phyloP scores from a whole-genome alignment of 2,888 invertebrate species.

The Harpagoxenus sublaevis region DNA sequence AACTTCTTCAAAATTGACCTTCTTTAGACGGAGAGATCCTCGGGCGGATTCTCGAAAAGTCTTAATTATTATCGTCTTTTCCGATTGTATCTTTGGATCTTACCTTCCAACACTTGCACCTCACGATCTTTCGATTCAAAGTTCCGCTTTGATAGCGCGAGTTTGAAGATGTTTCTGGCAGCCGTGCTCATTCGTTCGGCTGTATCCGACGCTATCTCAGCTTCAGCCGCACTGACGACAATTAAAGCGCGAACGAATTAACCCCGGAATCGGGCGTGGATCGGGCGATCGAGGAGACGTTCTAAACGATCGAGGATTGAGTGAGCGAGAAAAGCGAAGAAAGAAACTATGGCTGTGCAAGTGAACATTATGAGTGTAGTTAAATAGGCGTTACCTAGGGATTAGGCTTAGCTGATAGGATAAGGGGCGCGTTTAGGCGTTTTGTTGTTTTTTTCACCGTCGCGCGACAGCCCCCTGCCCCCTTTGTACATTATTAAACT shows the following conservation, averaged over 20 bases:
- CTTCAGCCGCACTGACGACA: background rate
- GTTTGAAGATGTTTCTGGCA: background rate
- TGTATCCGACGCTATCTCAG: background rate
- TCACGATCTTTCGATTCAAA: constrained; percentile 5
- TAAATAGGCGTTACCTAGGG: constrained; percentile 84
- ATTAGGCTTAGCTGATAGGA: constrained; percentile 84
- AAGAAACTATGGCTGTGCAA: constrained; percentile 86
- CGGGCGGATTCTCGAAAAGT: background rate
- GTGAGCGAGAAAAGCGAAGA: constrained; percentile 73
- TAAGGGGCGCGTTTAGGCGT: constrained; percentile 81
- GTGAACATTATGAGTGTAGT: constrained; percentile 85
- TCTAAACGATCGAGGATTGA: constrained; percentile 36
- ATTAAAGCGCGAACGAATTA: background rate
- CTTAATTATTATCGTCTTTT: background rate
- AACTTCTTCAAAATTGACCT: background rate
- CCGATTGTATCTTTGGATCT: background rate
- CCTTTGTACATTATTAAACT: constrained; percentile 84
- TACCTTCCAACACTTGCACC: background rate
- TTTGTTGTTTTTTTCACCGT: constrained; percentile 72
- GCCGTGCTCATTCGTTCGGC: background rate
- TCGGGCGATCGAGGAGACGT: constrained; percentile 49
- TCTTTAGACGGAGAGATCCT: background rate
- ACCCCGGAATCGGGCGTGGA: constrained; percentile 26
- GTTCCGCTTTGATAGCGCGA: background rate
- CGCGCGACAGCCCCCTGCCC: constrained; percentile 76